Conservation (phyloP, 1,140 invertebrate genomes). For the Aphelenchoides avenae region DNA sequence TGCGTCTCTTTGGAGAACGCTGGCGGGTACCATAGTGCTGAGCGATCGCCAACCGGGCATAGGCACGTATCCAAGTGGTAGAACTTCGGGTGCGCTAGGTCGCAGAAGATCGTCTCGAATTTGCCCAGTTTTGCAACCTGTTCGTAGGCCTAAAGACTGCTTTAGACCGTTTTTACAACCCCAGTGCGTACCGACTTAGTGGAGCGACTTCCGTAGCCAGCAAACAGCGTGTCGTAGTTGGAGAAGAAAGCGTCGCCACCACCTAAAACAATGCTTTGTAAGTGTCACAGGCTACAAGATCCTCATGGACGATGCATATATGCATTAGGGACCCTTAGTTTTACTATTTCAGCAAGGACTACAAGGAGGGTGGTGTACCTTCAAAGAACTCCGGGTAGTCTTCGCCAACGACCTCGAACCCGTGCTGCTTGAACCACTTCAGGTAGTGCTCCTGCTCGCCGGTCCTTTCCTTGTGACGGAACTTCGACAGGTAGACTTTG, state of each 20-base stretch:
- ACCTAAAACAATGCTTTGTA: no score
- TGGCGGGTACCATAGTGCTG: conserved; percentile 54
- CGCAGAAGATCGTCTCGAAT: conserved; percentile 54
- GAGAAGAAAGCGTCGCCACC: conserved; percentile 57
- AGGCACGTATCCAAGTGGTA: conserved; percentile 59
- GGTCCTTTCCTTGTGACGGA: conserved; percentile 51
- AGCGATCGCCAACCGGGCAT: conserved; percentile 44
- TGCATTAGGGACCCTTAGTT: no score
- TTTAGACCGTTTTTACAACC: conserved; percentile 3
- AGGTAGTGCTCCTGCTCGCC: conserved; percentile 55
- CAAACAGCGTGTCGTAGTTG: conserved; percentile 52
- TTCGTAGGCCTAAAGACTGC: conserved; percentile 47
- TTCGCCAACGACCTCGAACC: conserved; percentile 44
- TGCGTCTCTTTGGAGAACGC: conserved; percentile 50
- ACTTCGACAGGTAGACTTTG: conserved; percentile 55
- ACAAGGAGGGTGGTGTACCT: no score
- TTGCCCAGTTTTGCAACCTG: conserved; percentile 38
- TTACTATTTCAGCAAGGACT: no score
- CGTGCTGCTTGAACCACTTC: conserved; percentile 53
- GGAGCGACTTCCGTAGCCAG: conserved; percentile 50
- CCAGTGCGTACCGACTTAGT: conserved; percentile 34
- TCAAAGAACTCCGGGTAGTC: conserved; percentile 53
- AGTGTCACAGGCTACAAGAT: no score
- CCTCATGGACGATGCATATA: no score
- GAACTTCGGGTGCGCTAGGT: conserved; percentile 47